Conservation (phyloP, 2,888 invertebrate species). For the Heliconius hortense region DNA sequence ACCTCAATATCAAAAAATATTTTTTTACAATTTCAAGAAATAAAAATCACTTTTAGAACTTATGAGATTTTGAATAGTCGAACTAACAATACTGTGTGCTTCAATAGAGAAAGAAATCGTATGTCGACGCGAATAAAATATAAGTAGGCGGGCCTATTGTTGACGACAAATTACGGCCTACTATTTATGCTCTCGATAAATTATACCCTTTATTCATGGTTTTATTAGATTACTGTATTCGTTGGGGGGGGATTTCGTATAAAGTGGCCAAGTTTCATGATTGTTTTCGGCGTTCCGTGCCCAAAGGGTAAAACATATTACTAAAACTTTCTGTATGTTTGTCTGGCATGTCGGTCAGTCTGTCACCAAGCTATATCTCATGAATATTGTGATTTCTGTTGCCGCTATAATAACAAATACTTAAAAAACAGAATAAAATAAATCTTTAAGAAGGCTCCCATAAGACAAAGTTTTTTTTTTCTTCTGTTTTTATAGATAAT, state of each 20-base stretch:
- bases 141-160: constrained; percentile 62
- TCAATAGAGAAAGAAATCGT: constrained; percentile 63
- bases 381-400: too few species aligned
- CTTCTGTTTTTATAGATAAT: too few species aligned
- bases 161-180: constrained; percentile 65
- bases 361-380: too few species aligned
- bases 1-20: background rate
- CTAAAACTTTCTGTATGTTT: too few species aligned
- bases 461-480: too few species aligned
- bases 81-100: constrained; percentile 37
- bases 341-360: too few species aligned
- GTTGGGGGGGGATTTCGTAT: too few species aligned
- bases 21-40: background rate
- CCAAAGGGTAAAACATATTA: too few species aligned
- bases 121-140: constrained; percentile 69
- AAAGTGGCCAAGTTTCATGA: background rate
- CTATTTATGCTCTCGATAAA: constrained; percentile 64
- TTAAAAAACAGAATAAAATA: too few species aligned
- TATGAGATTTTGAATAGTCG: constrained; percentile 5
- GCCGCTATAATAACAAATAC: too few species aligned
- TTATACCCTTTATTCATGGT: constrained; percentile 59
- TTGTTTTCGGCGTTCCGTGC: background rate
- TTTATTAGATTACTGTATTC: too few species aligned
- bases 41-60: background rate
- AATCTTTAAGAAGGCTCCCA: too few species aligned